Conservation (phyloP, 2,113 vertebrate species). For the Carollia perspicillata region DNA sequence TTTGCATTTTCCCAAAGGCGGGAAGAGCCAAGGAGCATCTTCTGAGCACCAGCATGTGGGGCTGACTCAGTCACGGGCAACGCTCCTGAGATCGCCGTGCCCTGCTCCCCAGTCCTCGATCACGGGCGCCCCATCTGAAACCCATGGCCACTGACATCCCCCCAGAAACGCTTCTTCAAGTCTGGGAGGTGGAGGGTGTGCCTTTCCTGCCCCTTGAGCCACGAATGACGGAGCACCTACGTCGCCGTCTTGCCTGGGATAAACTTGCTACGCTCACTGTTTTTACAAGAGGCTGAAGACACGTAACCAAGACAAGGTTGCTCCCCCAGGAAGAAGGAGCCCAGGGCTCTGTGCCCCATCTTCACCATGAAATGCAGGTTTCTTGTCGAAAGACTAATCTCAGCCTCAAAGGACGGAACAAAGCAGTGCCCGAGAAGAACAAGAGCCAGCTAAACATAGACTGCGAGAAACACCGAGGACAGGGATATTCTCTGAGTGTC, state of each 20-base stretch:
- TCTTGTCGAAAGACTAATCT: slow-evolving; percentile 72
- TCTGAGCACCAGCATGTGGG: background rate
- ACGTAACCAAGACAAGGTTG: slow-evolving; percentile 65
- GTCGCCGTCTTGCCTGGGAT: slow-evolving; percentile 57
- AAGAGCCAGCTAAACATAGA: slow-evolving; percentile 70
- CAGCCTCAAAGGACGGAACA: slow-evolving; percentile 64
- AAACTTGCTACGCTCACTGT: slow-evolving; percentile 63
- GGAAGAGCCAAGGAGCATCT: background rate
- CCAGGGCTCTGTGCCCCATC: slow-evolving; percentile 63
- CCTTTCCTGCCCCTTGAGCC: slow-evolving; percentile 23
- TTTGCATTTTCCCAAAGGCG: slow-evolving; percentile 27
- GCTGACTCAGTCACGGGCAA: no score
- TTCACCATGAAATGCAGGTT: slow-evolving; percentile 72
- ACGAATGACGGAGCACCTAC: background rate
- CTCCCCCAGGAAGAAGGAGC: slow-evolving; percentile 51
- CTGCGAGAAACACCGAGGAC: slow-evolving; percentile 54
- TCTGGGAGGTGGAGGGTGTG: background rate
- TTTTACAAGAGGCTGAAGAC: slow-evolving; percentile 70
- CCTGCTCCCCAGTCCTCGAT: background rate
- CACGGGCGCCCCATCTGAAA: slow-evolving; percentile 36
- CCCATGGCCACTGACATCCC: slow-evolving; percentile 47
- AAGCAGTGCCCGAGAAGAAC: slow-evolving; percentile 72
- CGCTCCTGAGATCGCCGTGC: background rate
- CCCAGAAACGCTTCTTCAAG: slow-evolving; percentile 9
- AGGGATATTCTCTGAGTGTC: slow-evolving; percentile 58